Percentiles rank a stretch among this genome's conserved stretches.
Evolutionary conservation across 1,140 invertebrate genomes (phyloP).

Genomic region (Drosophila athabasca): DNA sequence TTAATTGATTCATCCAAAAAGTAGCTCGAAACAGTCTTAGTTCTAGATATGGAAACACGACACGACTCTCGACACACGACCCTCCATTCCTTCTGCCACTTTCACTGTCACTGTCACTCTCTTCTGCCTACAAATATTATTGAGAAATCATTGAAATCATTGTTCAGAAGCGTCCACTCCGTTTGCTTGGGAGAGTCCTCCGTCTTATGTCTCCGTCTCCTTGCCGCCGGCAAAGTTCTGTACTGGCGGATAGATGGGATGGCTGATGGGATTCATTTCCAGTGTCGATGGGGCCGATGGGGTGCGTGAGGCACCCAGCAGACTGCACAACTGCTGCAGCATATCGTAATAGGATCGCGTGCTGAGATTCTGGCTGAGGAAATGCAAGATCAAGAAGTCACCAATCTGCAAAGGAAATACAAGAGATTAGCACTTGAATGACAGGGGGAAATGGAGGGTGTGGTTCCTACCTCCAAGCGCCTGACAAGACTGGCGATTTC

Average conservation of each 20-base stretch:
- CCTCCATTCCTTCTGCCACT: slow-evolving; percentile 3
- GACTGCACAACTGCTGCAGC: slow-evolving; percentile 86
- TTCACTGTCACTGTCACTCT: slow-evolving; percentile 9
- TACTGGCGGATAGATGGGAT: slow-evolving; percentile 88
- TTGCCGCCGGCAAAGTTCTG: slow-evolving; percentile 89
- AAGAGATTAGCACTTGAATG: neutral
- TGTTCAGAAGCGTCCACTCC: slow-evolving; percentile 39
- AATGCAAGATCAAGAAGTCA: slow-evolving; percentile 92
- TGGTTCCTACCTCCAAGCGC: slow-evolving; percentile 89
- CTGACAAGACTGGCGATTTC: slow-evolving; percentile 89
- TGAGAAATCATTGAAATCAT: slow-evolving; percentile 82
- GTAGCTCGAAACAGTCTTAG: slow-evolving; percentile 32
- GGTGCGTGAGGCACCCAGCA: slow-evolving; percentile 88
- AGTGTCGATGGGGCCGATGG: slow-evolving; percentile 92
- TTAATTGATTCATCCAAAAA: slow-evolving; percentile 35
- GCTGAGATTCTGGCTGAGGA: slow-evolving; percentile 94
- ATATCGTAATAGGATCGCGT: slow-evolving; percentile 91
- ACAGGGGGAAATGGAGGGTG: fast-evolving
- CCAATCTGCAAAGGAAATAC: slow-evolving; percentile 87
- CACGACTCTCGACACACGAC: slow-evolving; percentile 39
- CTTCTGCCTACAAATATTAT: slow-evolving; percentile 73
- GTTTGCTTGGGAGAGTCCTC: neutral
- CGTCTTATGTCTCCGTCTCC: slow-evolving; percentile 90
- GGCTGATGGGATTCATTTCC: slow-evolving; percentile 90
- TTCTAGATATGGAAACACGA: slow-evolving; percentile 45